Base-by-base conservation (phyloP, 2,888 invertebrate genomes). In the Folsomia candida region DNA sequence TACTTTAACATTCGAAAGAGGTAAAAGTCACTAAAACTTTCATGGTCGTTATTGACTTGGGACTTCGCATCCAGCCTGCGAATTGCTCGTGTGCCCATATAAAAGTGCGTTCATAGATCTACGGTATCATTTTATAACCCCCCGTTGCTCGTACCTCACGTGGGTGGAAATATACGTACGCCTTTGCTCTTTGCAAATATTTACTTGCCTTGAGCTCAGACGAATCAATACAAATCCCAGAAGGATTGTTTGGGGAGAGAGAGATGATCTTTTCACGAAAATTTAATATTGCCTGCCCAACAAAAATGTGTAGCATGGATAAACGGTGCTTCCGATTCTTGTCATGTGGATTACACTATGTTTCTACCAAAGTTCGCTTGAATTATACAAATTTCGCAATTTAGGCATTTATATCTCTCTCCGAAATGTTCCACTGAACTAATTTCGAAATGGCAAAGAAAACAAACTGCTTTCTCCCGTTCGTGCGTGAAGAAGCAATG, bases 1-100 rank as follows among this genome's bases (percentile, higher is more conserved):
- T 54, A n/a, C 20, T 54, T 37, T 54, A 54, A 22, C 47, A 54
- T 54, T 54, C 54, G 22, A 54, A 18, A 20, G n/a, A 54, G 54
- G 54, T 54, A 24, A 64, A 64, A 64, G 63, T 64, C 63, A 64
- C 63, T 64, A 64, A 64, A 64, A 64, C 47, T 51, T 64, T 51
- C 63, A 64, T 20, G 51, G 24, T 47, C 37, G 37, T 37, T 64
- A 64, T 64, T 64, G 63, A 64, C 63, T 64, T 37, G 9, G 47
- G 22, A 64, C 37, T 37, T 64, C 63, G 26, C 14, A 4, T 37
- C 47, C 29, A 64, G 63, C 18, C 3, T 64, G 63, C 63, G 37
- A 64, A 64, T 64, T 22, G 24, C n/a, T 51, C 37, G 6, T n/a
- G 11, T 57, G 9, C 11, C 22, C 27, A 14, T 60, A 54, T n/a